phyloP scores from a whole-genome alignment of 2,888 invertebrate genomes.

The Stenodema calcarata region DNA sequence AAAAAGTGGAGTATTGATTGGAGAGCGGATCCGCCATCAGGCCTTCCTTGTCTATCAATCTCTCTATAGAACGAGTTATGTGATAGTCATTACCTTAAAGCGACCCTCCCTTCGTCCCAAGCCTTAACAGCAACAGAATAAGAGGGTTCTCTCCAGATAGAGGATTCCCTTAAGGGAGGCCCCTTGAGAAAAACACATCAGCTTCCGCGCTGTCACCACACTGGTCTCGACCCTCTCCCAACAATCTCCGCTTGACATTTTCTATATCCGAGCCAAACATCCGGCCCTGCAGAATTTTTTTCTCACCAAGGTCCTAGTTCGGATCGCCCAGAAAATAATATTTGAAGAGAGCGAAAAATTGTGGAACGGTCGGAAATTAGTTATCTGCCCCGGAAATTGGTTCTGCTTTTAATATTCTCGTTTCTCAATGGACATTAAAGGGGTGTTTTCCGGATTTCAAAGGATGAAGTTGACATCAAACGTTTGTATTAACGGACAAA shows the following conservation, averaged over 20 bases:
- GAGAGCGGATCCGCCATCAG: background rate
- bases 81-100: constrained; percentile 41
- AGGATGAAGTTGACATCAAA: background rate
- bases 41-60: constrained; percentile 13
- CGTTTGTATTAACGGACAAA: too few relatives aligned
- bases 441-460: background rate
- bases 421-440: background rate
- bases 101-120: background rate
- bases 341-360: background rate
- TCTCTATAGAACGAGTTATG: constrained; percentile 35
- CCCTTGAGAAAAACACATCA: constrained; percentile 38
- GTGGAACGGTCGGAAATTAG: background rate
- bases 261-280: constrained; percentile 39
- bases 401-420: background rate
- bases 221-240: background rate
- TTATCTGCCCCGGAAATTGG: constrained; percentile 18
- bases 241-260: constrained; percentile 30
- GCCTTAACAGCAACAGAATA: background rate
- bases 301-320: background rate
- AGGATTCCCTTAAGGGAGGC: background rate
- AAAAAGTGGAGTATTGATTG: background rate
- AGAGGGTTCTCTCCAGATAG: background rate
- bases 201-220: constrained; percentile 42
- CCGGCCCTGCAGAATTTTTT: background rate
- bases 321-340: background rate